Evolutionary conservation across 2,113 vertebrate genomes (phyloP).

Genomic region (Ceratotherium simum): DNA sequence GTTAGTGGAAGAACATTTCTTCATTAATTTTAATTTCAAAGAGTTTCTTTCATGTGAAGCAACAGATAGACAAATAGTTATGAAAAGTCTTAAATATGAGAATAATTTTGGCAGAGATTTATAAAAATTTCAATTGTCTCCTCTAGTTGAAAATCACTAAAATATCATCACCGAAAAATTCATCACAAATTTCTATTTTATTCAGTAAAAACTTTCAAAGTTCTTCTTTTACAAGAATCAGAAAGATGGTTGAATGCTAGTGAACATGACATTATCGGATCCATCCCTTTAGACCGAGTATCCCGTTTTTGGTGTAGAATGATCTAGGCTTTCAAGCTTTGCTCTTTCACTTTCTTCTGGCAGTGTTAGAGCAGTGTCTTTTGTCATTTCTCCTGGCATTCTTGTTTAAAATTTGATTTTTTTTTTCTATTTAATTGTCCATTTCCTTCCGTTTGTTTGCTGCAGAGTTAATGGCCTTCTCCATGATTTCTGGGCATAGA

Average conservation of each 20-base stretch:
- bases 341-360: not conserved
- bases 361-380: not conserved
- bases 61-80: not conserved
- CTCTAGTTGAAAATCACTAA: not conserved
- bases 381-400: not conserved
- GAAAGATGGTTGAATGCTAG: not conserved
- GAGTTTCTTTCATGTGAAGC: conserved; percentile 3
- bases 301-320: not conserved
- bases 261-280: not conserved
- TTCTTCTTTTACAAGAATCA: conserved; percentile 16
- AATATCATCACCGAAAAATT: conserved; percentile 8
- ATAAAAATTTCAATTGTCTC: conserved; percentile 31
- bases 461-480: not conserved
- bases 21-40: conserved; percentile 36
- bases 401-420: not conserved
- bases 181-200: not conserved
- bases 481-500: not conserved
- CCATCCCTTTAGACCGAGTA: not conserved
- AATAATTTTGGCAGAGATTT: conserved; percentile 26
- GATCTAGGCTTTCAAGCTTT: not conserved
- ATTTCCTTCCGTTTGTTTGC: not conserved
- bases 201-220: not conserved
- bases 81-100: conserved; percentile 15
- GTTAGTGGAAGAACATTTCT: not conserved
- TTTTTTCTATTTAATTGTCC: not conserved